Evolutionary conservation across 2,888 invertebrate genomes (phyloP).

Genomic region (Athalia circularis): DNA sequence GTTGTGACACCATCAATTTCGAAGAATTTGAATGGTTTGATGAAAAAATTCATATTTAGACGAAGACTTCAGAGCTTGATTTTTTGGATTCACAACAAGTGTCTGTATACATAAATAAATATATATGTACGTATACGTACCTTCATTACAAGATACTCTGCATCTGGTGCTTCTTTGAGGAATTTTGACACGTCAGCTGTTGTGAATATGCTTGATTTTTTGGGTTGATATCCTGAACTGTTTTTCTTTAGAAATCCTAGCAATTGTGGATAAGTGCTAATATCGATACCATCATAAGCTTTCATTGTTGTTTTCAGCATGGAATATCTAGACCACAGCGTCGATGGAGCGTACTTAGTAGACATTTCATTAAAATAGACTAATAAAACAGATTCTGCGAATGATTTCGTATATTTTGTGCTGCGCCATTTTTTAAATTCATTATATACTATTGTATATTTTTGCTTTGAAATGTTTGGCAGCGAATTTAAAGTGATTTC

Average conservation of each 20-base stretch:
- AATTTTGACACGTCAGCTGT: neutral
- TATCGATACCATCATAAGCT: slow-evolving; percentile 17
- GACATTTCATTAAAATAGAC: slow-evolving; percentile 12
- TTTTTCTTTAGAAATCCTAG: neutral
- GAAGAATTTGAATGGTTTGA: too few relatives aligned
- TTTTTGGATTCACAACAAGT: too few relatives aligned
- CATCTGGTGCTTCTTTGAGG: slow-evolving; percentile 2
- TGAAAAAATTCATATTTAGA: too few relatives aligned
- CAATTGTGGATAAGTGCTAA: neutral
- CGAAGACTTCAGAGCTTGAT: too few relatives aligned
- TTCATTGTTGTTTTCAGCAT: slow-evolving; percentile 14
- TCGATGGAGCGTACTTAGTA: slow-evolving; percentile 17
- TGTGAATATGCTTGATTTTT: slow-evolving; percentile 25
- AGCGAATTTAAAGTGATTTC: slow-evolving; percentile 10
- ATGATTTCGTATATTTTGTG: slow-evolving; percentile 19
- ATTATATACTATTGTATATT: neutral
- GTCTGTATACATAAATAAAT: too few relatives aligned
- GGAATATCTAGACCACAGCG: slow-evolving; percentile 25
- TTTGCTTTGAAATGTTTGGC: slow-evolving; percentile 16
- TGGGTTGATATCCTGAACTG: neutral
- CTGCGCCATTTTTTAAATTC: slow-evolving; percentile 12
- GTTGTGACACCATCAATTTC: too few relatives aligned
- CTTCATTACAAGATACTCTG: neutral
- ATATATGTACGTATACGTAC: neutral
- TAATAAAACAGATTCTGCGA: slow-evolving; percentile 28